Conservation (phyloP, 2,113 vertebrate genomes). For the Gymnarchus niloticus region DNA sequence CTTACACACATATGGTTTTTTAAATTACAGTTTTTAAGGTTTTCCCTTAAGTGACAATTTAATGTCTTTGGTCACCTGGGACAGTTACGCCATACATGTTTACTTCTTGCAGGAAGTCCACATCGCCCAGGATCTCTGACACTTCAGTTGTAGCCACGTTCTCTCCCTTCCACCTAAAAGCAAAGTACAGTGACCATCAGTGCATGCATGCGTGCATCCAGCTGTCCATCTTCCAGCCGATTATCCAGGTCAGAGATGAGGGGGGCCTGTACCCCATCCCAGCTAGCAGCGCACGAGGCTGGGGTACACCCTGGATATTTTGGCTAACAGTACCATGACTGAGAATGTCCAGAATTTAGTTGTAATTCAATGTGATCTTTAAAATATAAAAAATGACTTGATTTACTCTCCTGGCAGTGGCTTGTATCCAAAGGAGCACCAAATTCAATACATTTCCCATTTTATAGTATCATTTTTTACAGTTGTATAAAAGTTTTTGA, state of each 20-base stretch:
- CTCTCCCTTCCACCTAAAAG: constrained; percentile 83
- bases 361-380: too few relatives aligned
- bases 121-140: constrained; percentile 61
- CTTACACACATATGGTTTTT: not conserved
- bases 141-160: constrained; percentile 88
- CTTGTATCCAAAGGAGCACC: not conserved
- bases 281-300: too few relatives aligned
- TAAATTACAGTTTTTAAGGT: not conserved
- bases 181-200: not conserved
- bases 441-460: not conserved
- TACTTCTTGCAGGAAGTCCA: constrained; percentile 74
- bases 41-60: not conserved
- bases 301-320: too few relatives aligned
- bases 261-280: too few relatives aligned
- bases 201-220: not conserved
- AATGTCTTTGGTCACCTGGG: constrained; percentile 63
- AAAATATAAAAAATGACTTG: not conserved
- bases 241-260: too few relatives aligned
- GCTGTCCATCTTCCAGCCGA: not conserved
- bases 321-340: too few relatives aligned
- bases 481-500: not conserved
- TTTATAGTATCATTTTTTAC: not conserved
- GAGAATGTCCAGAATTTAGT: too few relatives aligned
- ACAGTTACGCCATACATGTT: constrained; percentile 76
- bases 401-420: not conserved